Base-by-base conservation (phyloP, 2,113 vertebrate species). In the Sebastes schlegelii region DNA sequence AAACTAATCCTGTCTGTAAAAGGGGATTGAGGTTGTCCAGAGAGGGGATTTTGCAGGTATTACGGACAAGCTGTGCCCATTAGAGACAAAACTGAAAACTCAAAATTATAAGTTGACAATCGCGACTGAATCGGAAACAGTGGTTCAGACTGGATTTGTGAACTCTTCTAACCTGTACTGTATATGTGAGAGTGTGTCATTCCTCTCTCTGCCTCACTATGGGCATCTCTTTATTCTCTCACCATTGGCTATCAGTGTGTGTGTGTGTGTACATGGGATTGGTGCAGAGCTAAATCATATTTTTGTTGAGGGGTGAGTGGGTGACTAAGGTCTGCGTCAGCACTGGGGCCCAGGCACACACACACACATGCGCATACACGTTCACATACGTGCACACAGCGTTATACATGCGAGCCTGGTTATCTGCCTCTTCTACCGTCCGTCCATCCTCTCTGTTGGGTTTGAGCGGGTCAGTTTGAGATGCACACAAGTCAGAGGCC, bases 251-350 rank as follows among this genome's bases (percentile, higher is more conserved):
- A 26, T 82, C 48, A 10, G 43, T 64, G 23, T 55, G 19, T 55
- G 23, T 62, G 52, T 16, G 46, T 73, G 48, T 13, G 3, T 13
- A 12, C 3, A 3, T 66, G 65, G 67, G 80, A 75, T 83, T 88
- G 77, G 74, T 83, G 84, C 88, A 77, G 84, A 82, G 86, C 85
- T 85, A 76, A 90, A 87, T 93, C 86, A 74, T 74, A 66, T 86
- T 86, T 86, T 77, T 72, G 61, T 83, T 87, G 73, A 75, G 80
- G 43, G 76, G 76, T 77, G 87, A 89, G 84, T 83, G 82, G 72
- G 87, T 83, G 90, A 81, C 71, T 77, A 84, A 77, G 48, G 80
- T 80, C 70, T 89, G 83, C 42, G 77, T 87, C 76, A 84, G 74
- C 52, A 79, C 54, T 1, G 1, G 43, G 69, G 81, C 79, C 62